Base-by-base conservation (phyloP, 2,888 invertebrate genomes). In the Griposia aprilina region DNA sequence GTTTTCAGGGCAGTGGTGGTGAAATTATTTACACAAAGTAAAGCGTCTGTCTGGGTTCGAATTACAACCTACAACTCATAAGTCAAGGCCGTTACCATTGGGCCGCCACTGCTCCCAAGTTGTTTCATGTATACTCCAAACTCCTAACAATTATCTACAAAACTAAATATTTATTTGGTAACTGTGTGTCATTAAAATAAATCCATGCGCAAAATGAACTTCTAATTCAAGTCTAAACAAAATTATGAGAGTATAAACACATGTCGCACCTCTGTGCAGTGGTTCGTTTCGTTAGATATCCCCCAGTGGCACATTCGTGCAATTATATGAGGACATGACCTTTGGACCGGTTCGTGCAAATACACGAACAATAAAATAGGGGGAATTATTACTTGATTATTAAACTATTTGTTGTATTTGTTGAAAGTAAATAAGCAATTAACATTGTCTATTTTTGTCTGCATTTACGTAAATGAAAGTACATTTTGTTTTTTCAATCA, bases 261-360 rank as follows among this genome's bases (percentile, higher is more conserved):
- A 66, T 84, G 69, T 57, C 20, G 17, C 59, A 76, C 48, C 57
- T 62, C 66, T 55, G 52, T 82, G 76, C 72, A 81, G 55, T 63
- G 57, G 50, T 78, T 74, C 41, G 89, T 86, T 88, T 90, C 85
- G 84, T 87, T 85, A 79, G 80, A 72, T 60, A 81, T 90, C 93
- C 92, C 92, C 92, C 26, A 8, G 92, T 83, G 93, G 80, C 82
- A 89, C 88, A 91, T 93, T 90, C 90, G 86, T 90, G 87, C 92
- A 91, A 93, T 93, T 93, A 91, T 89, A 91, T 88, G 79, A 80
- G 88, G 84, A 84, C 79, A 83, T 20, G 74, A 84, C 82, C 78
- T 74, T 41, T 72, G 57, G 17, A 79, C 71, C 30, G 52, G 57
- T 67, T 15, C 23, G 62, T 50, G n/a, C 59, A 80, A 73, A 80